Conservation (phyloP, 1,140 invertebrate genomes). For the Reticulitermes speratus region DNA sequence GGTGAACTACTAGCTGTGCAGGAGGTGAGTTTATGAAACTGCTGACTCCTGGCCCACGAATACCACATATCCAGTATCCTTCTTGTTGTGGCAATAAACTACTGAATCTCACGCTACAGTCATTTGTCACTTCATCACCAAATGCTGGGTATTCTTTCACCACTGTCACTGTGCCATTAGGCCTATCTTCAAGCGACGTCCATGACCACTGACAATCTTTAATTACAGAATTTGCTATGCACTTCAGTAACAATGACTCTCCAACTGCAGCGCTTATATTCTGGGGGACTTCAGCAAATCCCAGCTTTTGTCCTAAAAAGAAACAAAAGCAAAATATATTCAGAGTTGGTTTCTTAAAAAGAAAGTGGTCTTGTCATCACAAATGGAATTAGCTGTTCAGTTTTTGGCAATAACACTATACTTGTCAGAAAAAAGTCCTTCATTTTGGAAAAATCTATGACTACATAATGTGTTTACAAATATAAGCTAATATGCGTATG, state of each 20-base stretch:
- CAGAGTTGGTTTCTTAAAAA: too few species aligned
- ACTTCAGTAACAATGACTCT: neutral
- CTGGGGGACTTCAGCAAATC: neutral
- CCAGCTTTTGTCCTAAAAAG: neutral
- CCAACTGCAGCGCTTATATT: neutral
- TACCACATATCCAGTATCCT: neutral
- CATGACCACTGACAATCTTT: neutral
- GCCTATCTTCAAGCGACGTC: neutral
- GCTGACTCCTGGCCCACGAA: neutral
- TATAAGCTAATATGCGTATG: too few species aligned
- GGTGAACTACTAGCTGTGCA: neutral
- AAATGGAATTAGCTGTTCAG: too few species aligned
- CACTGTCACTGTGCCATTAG: neutral
- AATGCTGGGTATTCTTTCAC: neutral
- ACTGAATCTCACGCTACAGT: neutral
- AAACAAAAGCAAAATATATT: neutral
- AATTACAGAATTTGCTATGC: neutral
- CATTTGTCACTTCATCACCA: neutral
- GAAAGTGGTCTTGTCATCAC: too few species aligned
- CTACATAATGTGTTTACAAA: too few species aligned
- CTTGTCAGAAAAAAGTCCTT: too few species aligned
- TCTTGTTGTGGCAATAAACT: neutral
- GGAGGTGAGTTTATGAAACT: neutral
- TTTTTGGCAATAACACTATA: too few species aligned
- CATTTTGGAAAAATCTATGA: too few species aligned